Base-by-base conservation (phyloP, 2,888 invertebrate species). In the Graphium colonna region DNA sequence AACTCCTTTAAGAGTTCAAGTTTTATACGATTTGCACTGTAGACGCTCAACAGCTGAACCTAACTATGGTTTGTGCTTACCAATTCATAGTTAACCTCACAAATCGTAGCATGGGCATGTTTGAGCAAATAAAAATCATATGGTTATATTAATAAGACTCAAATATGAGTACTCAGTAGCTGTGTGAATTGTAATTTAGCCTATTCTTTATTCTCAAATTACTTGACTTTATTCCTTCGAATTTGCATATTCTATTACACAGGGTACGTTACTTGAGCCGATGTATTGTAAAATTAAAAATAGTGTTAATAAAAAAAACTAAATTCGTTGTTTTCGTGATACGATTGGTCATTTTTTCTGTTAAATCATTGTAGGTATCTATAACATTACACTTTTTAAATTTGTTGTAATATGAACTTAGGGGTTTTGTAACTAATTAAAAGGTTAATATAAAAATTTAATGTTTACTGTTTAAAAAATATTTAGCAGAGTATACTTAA, bases 1-100 rank as follows among this genome's bases (percentile, higher is more conserved):
- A n/a, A n/a, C n/a, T 74, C 72, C 75, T 79, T 72, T 67, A 75
- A 83, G 81, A 81, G 60, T 66, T 69, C 62, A 77, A 80, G 77
- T 80, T 82, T 80, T 79, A 79, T 79, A 80, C 69, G 63, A 75
- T 75, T 75, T 78, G 75, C 79, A 84, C 79, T 80, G 80, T 73
- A 71, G 67, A 74, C 67, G 68, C 66, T 64, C 69, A 77, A 80
- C 86, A 86, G 86, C 86, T 87, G 86, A 85, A 69, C 77, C 69
- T 58, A 59, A 18, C 7, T 65, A 73, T 78, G n/a, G n/a, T 77
- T 77, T 76, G 60, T 69, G 56, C 57, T 59, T 59, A 62, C 51
- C 63, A 56, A 51, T 61, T 63, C 58, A 61, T 53, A 40, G 45
- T 17, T 59, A 61, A 48, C 48, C 44, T 31, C 59, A 52, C 13